Evolutionary conservation across 2,888 invertebrate genomes (phyloP).

Genomic region (Epicampocera succincta): DNA sequence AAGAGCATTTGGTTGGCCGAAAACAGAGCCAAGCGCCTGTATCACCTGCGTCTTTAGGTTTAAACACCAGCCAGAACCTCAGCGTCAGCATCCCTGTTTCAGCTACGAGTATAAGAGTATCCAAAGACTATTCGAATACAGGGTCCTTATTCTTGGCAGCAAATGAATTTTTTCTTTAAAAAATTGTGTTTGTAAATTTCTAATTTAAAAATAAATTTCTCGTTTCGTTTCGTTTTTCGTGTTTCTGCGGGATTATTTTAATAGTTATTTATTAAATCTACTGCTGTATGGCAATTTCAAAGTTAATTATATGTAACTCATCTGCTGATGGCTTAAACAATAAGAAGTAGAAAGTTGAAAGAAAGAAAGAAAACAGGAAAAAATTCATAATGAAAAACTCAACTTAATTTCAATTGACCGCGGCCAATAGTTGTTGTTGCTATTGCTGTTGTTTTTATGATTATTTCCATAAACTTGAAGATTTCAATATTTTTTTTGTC

Average conservation of each 20-base stretch:
- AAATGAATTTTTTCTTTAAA: too few relatives aligned
- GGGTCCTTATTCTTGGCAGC: too few relatives aligned
- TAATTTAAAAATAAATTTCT: too few relatives aligned
- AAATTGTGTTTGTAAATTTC: too few relatives aligned
- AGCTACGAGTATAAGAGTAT: too few relatives aligned
- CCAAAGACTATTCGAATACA: too few relatives aligned
- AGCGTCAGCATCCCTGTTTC: too few relatives aligned
- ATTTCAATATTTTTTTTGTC: constrained; percentile 27
- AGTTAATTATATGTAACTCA: constrained; percentile 19
- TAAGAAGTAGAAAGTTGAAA: constrained; percentile 44
- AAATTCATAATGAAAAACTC: constrained; percentile 27
- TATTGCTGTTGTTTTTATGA: constrained; percentile 15
- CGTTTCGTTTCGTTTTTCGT: not conserved
- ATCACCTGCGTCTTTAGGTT: too few relatives aligned
- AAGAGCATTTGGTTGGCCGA: too few relatives aligned
- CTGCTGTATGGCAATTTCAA: constrained; percentile 28
- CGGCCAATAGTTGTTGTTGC: constrained; percentile 42
- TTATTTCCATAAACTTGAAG: constrained; percentile 35
- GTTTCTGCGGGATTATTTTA: constrained; percentile 27
- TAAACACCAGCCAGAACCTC: too few relatives aligned
- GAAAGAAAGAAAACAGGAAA: constrained; percentile 34
- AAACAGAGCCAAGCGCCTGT: too few relatives aligned
- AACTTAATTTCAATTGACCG: constrained; percentile 57
- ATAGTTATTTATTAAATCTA: constrained; percentile 43
- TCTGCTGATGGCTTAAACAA: constrained; percentile 10